Conservation (phyloP, 1,140 invertebrate genomes). For the Calephelis nemesis region DNA sequence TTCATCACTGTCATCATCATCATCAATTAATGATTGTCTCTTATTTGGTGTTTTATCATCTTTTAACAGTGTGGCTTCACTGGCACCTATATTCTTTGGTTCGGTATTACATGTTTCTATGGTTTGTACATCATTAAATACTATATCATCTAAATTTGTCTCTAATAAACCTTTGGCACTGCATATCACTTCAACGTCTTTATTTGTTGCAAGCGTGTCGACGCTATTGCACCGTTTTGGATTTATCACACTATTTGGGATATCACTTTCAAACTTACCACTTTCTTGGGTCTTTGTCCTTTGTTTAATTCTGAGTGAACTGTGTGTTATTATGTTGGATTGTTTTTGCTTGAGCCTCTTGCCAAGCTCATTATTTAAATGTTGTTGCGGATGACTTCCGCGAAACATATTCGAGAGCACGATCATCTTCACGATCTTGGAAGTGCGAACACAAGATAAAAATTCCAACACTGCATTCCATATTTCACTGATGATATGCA, state of each 20-base stretch:
- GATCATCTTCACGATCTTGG: constrained; percentile 74
- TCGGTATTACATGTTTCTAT: constrained; percentile 49
- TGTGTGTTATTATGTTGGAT: constrained; percentile 49
- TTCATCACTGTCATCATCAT: constrained; percentile 63
- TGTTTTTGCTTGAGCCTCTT: constrained; percentile 47
- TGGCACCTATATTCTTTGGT: constrained; percentile 65
- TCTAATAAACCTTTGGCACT: constrained; percentile 78
- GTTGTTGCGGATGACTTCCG: constrained; percentile 53
- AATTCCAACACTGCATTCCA: constrained; percentile 77
- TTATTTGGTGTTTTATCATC: constrained; percentile 46
- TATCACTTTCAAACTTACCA: constrained; percentile 39
- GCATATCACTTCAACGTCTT: constrained; percentile 69
- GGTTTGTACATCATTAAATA: constrained; percentile 63
- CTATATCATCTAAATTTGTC: constrained; percentile 71
- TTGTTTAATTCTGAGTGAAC: constrained; percentile 59
- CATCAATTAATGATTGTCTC: constrained; percentile 60
- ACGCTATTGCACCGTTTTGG: constrained; percentile 65
- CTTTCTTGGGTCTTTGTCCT: constrained; percentile 58
- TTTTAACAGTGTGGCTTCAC: constrained; percentile 53
- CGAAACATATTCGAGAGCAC: constrained; percentile 73
- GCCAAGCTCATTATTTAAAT: constrained; percentile 43
- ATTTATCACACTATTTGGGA: constrained; percentile 41
- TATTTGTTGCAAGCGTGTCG: constrained; percentile 58
- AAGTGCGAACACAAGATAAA: constrained; percentile 58
- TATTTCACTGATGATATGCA: constrained; percentile 42